Conservation (phyloP, 2,888 invertebrate species). For the Sinodicranocentrus sp. region DNA sequence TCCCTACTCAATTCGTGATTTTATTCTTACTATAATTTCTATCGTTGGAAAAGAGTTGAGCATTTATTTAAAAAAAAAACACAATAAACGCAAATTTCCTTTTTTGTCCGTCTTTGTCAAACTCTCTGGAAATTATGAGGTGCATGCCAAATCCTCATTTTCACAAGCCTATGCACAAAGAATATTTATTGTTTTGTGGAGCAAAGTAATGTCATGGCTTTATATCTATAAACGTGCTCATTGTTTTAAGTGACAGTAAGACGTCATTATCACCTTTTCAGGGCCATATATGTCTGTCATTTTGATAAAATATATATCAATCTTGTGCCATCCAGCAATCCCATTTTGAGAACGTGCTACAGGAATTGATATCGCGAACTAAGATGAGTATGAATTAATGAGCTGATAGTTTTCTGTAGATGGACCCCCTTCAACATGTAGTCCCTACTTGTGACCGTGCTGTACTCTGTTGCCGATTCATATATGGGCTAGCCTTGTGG, state of each 20-base stretch:
- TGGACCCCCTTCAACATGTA: neutral
- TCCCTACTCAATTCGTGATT: no score
- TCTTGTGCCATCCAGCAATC: neutral
- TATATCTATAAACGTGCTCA: neutral
- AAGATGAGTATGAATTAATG: neutral
- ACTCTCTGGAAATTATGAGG: no score
- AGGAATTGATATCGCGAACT: neutral
- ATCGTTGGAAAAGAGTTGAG: no score
- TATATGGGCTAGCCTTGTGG: constrained; percentile 6
- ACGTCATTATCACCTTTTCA: no score
- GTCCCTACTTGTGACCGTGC: neutral
- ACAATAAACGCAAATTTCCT: no score
- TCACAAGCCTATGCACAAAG: no score
- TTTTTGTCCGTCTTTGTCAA: no score
- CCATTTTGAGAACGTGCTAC: neutral
- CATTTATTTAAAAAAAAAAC: no score
- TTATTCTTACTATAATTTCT: no score
- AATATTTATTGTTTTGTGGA: no score
- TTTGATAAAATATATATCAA: neutral
- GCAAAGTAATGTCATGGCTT: no score
- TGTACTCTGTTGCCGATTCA: neutral
- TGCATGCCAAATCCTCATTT: no score
- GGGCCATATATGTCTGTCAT: neutral
- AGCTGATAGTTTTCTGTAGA: neutral
- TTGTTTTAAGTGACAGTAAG: neutral